Evolutionary conservation across 1,140 invertebrate genomes (phyloP), one percentile per base, ranked within the genome.

Genomic region (Dysdera silvatica): DNA sequence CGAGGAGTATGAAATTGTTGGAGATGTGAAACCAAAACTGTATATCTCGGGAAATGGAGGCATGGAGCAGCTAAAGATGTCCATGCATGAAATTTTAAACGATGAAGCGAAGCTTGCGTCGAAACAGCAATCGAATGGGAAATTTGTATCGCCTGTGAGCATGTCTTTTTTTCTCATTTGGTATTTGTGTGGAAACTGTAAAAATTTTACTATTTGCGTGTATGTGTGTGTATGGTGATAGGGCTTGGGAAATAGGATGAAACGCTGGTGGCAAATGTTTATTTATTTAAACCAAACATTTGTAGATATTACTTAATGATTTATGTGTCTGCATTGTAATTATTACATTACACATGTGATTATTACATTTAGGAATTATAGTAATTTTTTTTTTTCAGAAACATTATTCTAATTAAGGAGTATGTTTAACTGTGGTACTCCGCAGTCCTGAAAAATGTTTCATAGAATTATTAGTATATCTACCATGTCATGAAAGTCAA

Each of bases 1-100:
- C 28, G 62, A 64, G 47, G 62, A 64, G 16, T 64, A 58, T 47
- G 62, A 64, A 28, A 53, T 64, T 24, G 55, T 64, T 45, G 62
- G 62, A 16, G 47, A 16, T 26, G 51, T 16, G 16, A 55, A 64
- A 26, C 62, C 62, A 24, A 43, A 64, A 23, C 48, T 64, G n/a
- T 31, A 51, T 23, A 58, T 64, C n/a, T 37, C 40, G 33, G 62
- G 62, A 16, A 41, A 58, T 57, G 8, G 29, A 41, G 41, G 35
- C 12, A 53, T 55, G 31, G 61, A 62, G 32, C 41, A 62, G 8
- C 28, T 62, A n/a, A 55, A 56, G 14, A 43, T 55, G 49, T 55
- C 52, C 20, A 8, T 62, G 52, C 20, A 55, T 18, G 61, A 62
- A 56, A 45, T 62, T 7, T 16, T 62, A 12, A 29, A 56, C 23